Percentiles rank a stretch among this genome's conserved stretches.
These are phyloP conservation scores for Palythoa heliodiscus DNA, from an alignment of 92 coral and sea anemone species.

Conservation along the genomic window DNA sequence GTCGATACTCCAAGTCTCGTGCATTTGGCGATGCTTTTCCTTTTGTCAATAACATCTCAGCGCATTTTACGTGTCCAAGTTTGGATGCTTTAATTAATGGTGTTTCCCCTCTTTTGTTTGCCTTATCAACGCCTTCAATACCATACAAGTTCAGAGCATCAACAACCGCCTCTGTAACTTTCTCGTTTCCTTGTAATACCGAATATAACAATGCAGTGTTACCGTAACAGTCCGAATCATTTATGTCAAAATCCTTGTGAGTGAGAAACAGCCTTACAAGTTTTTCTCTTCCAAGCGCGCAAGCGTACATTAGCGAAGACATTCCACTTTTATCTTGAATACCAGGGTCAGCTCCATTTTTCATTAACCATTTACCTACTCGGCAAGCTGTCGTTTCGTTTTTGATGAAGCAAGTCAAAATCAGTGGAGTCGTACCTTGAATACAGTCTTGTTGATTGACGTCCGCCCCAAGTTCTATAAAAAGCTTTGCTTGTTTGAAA, in stretches of 20 bases:
- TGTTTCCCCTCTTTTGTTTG: conserved; percentile 72
- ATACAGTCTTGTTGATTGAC: conserved; percentile 56
- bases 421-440: conserved; percentile 65
- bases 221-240: conserved; percentile 59
- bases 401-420: conserved; percentile 63
- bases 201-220: conserved; percentile 68
- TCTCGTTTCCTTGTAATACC: conserved; percentile 59
- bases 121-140: conserved; percentile 59
- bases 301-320: conserved; percentile 73
- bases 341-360: conserved; percentile 62
- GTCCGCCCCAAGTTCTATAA: conserved; percentile 62
- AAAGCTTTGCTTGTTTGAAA: conserved; percentile 67
- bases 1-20: conserved; percentile 62
- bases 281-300: conserved; percentile 59
- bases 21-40: conserved; percentile 76
- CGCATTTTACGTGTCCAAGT: conserved; percentile 53
- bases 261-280: conserved; percentile 50
- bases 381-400: conserved; percentile 61
- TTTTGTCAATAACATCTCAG: conserved; percentile 44
- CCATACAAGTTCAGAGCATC: conserved; percentile 56
- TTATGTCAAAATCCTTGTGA: conserved; percentile 56
- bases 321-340: conserved; percentile 56
- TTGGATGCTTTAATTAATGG: conserved; percentile 70
- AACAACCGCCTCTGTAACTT: conserved; percentile 54
- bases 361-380: conserved; percentile 57